Conservation (phyloP, 2,888 invertebrate species). For the Plagodis pulveraria region DNA sequence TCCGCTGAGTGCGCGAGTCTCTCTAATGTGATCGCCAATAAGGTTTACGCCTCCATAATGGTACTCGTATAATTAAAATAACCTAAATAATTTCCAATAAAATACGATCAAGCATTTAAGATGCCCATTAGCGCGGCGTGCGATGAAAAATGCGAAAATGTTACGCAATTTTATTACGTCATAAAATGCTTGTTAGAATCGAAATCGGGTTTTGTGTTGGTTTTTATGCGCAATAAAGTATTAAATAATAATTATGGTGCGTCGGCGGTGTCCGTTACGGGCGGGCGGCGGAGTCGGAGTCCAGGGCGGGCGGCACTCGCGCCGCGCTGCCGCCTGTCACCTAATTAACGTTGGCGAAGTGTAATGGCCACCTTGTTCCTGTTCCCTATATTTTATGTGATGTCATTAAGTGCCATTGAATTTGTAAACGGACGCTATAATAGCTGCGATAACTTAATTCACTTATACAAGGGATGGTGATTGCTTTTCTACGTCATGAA, state of each 20-base stretch:
- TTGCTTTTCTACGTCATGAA: too few relatives aligned
- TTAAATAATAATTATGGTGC: constrained; percentile 43
- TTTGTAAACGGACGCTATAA: neutral
- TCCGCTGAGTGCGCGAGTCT: neutral
- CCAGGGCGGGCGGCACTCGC: neutral
- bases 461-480: too few relatives aligned
- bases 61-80: constrained; percentile 38
- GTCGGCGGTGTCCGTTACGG: constrained; percentile 18
- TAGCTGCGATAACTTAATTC: too few relatives aligned
- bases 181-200: constrained; percentile 50
- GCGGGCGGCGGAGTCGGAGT: constrained; percentile 5
- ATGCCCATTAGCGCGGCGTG: constrained; percentile 45
- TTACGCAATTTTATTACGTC: constrained; percentile 47
- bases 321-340: constrained; percentile 6
- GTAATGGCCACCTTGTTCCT: constrained; percentile 9
- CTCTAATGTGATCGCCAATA: constrained; percentile 9
- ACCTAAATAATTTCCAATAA: constrained; percentile 48
- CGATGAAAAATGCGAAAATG: constrained; percentile 45
- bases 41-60: constrained; percentile 25
- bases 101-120: constrained; percentile 41
- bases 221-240: constrained; percentile 46
- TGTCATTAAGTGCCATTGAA: neutral
- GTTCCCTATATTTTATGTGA: constrained; percentile 7
- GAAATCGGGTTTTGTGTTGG: constrained; percentile 37
- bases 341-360: constrained; percentile 12